phyloP scores from a whole-genome alignment of 1,140 invertebrate species.

The Philaenus spumarius region DNA sequence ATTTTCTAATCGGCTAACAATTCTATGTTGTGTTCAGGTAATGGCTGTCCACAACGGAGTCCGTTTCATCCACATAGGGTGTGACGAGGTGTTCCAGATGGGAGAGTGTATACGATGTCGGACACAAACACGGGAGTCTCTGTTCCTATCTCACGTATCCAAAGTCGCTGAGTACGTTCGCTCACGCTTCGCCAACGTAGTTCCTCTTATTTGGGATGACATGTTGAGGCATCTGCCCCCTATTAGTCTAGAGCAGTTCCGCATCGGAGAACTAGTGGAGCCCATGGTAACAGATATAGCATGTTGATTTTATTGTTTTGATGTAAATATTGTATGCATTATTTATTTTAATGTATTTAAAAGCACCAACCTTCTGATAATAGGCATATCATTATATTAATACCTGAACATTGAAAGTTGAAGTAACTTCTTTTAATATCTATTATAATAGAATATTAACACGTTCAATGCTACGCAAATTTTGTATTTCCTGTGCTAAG shows the following conservation, averaged over 20 bases:
- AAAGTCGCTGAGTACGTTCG: constrained; percentile 54
- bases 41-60: constrained; percentile 52
- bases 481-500: no score
- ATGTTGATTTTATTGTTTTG: no score
- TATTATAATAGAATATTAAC: no score
- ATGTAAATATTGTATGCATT: no score
- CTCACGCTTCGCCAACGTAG: constrained; percentile 53
- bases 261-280: constrained; percentile 69
- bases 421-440: no score
- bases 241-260: constrained; percentile 54
- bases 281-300: constrained; percentile 79
- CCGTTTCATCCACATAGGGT: constrained; percentile 70
- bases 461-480: no score
- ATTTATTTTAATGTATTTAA: no score
- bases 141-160: constrained; percentile 69
- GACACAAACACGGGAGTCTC: constrained; percentile 39
- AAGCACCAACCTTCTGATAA: no score
- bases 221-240: constrained; percentile 76
- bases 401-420: no score
- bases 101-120: constrained; percentile 71
- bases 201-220: constrained; percentile 91
- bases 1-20: no score
- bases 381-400: no score
- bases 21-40: constrained; percentile 43
- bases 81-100: constrained; percentile 77